A percentile compares a stretch with the other conserved stretches of the same genome.
Evolutionary conservation across 2,888 invertebrate genomes (phyloP).

Genomic region (Lepidocyrtoides sp.): DNA sequence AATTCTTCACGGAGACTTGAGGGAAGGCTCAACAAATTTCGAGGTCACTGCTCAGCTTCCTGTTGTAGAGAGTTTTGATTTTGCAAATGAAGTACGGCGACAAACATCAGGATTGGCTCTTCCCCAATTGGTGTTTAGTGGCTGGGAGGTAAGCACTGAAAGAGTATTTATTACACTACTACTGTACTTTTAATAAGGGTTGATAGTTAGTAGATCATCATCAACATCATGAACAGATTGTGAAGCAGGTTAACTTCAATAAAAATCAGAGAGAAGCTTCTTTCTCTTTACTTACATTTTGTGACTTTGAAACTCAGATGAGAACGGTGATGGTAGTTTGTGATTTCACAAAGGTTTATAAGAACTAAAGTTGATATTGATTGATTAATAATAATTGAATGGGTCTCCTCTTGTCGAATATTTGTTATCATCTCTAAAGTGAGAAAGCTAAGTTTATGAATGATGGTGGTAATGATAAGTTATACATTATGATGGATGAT

Average conservation of each 20-base stretch:
- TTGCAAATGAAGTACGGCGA: conserved; percentile 97
- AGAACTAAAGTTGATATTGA: conserved; percentile 78
- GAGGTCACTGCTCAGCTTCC: conserved; percentile 96
- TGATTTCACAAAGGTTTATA: conserved; percentile 26
- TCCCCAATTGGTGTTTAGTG: conserved; percentile 98
- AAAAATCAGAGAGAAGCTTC: conserved; percentile 22
- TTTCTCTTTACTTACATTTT: background rate
- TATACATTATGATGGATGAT: background rate
- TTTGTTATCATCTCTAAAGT: conserved; percentile 62
- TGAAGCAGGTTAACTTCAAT: conserved; percentile 68
- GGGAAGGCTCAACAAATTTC: conserved; percentile 95
- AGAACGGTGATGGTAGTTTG: conserved; percentile 32
- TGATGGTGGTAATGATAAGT: conserved; percentile 36
- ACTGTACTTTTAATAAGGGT: conserved; percentile 52
- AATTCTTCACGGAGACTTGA: conserved; percentile 95
- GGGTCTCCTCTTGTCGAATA: conserved; percentile 58
- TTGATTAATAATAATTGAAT: conserved; percentile 83
- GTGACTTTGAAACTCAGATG: conserved; percentile 32
- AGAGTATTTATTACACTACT: conserved; percentile 48
- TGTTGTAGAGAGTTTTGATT: conserved; percentile 98
- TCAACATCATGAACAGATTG: background rate
- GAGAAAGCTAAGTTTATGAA: conserved; percentile 65
- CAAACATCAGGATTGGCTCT: conserved; percentile 98
- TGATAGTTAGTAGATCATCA: conserved; percentile 58
- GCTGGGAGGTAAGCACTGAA: conserved; percentile 95